Evolutionary conservation across 2,888 invertebrate species (phyloP).

Genomic region (Drosophila pseudotakahashii): DNA sequence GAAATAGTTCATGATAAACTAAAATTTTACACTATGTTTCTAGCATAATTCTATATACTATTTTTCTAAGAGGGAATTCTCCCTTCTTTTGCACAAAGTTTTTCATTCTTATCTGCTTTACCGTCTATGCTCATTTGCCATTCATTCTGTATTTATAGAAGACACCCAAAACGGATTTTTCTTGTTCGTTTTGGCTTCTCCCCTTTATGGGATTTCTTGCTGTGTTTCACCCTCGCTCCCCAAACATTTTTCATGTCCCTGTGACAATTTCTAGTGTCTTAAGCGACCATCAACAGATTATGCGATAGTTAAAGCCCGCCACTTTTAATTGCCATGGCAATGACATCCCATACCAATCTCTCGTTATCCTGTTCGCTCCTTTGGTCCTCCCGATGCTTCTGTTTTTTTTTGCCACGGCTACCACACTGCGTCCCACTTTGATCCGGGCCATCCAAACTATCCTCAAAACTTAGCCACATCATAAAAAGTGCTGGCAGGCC

Average conservation of each 20-base stretch:
- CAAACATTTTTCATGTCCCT: constrained; percentile 14
- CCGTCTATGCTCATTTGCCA: constrained; percentile 31
- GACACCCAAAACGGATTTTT: constrained; percentile 18
- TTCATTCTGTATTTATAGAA: constrained; percentile 30
- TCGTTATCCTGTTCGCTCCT: constrained; percentile 13
- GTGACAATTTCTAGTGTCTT: constrained; percentile 45
- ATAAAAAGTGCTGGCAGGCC: constrained; percentile 64
- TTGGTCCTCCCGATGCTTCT: neutral
- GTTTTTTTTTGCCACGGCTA: constrained; percentile 3
- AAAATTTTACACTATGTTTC: too few species aligned
- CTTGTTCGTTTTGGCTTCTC: constrained; percentile 18
- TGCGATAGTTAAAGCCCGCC: constrained; percentile 62
- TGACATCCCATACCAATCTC: constrained; percentile 54
- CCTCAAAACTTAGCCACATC: constrained; percentile 64
- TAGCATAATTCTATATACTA: too few species aligned
- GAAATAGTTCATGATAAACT: neutral
- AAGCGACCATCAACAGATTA: constrained; percentile 69
- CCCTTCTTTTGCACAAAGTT: constrained; percentile 19
- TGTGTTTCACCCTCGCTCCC: neutral
- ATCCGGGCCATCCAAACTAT: constrained; percentile 35
- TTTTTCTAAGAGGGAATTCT: neutral
- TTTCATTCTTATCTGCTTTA: constrained; percentile 25
- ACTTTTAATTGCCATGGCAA: constrained; percentile 74
- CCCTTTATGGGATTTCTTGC: constrained; percentile 44
- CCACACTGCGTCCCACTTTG: constrained; percentile 2